Evolutionary conservation across 2,888 invertebrate genomes (phyloP).

Genomic region (Stenodema calcarata): DNA sequence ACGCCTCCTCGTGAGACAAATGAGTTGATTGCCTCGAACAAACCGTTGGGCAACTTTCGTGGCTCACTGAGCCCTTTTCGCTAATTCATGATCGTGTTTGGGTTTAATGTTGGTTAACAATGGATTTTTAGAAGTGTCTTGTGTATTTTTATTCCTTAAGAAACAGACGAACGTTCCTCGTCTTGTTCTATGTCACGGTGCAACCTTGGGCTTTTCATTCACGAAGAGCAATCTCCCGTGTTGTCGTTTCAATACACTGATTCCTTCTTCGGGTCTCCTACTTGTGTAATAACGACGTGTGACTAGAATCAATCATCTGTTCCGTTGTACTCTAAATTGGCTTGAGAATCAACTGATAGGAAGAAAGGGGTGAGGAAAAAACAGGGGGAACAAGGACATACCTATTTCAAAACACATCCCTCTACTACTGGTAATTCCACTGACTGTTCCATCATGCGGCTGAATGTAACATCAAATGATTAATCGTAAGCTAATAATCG

Average conservation of each 20-base stretch:
- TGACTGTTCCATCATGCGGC: no score
- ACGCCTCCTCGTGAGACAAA: background rate
- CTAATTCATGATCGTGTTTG: background rate
- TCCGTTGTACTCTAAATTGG: no score
- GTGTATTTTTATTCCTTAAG: background rate
- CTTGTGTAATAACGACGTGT: no score
- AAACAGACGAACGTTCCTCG: background rate
- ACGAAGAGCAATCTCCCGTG: background rate
- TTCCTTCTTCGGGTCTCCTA: no score
- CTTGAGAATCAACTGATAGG: no score
- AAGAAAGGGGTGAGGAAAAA: no score
- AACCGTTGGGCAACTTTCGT: background rate
- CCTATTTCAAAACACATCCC: no score
- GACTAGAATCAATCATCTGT: no score
- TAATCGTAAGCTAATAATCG: no score
- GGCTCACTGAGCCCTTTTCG: background rate
- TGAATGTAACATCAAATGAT: no score
- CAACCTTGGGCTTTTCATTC: background rate
- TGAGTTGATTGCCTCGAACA: background rate
- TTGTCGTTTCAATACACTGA: background rate
- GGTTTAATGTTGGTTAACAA: background rate
- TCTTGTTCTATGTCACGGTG: background rate
- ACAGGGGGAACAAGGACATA: no score
- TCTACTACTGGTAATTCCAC: no score
- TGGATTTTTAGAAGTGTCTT: background rate